phyloP scores from a whole-genome alignment of 1,140 invertebrate genomes.

The Agrilus planipennis region DNA sequence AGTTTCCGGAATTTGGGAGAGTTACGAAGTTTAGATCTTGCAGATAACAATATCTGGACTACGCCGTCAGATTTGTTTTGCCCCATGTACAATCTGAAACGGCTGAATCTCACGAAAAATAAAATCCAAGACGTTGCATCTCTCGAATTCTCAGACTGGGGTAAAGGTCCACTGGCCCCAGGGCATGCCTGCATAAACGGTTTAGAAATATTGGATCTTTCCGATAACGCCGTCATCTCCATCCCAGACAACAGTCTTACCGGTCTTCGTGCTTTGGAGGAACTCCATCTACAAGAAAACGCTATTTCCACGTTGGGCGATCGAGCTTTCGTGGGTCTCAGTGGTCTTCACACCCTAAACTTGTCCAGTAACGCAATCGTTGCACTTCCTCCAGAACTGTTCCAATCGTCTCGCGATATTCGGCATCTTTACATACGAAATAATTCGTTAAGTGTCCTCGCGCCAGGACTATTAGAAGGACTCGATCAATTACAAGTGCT shows the following conservation, averaged over 20 bases:
- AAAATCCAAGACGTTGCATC: constrained; percentile 62
- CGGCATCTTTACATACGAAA: constrained; percentile 65
- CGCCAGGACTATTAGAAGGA: constrained; percentile 61
- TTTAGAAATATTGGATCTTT: constrained; percentile 59
- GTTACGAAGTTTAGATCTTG: constrained; percentile 58
- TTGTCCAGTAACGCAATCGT: constrained; percentile 64
- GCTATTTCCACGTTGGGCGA: constrained; percentile 58
- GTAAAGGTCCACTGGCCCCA: constrained; percentile 34
- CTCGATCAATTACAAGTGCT: constrained; percentile 64
- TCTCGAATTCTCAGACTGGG: constrained; percentile 56
- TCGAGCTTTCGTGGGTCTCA: constrained; percentile 54
- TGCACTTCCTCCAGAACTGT: constrained; percentile 60
- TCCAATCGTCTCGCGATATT: constrained; percentile 52
- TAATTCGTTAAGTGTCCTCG: constrained; percentile 63
- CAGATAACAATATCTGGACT: constrained; percentile 70
- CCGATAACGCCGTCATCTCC: constrained; percentile 57
- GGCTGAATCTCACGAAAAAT: constrained; percentile 65
- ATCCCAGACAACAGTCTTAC: constrained; percentile 56
- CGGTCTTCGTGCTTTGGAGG: constrained; percentile 50
- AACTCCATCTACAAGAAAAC: constrained; percentile 60
- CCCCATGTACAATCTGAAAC: constrained; percentile 52
- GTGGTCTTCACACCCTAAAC: constrained; percentile 55
- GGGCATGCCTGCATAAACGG: constrained; percentile 48
- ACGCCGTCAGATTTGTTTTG: constrained; percentile 63
- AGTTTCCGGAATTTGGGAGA: constrained; percentile 55